These are phyloP conservation scores for Ceratina australensis DNA, from an alignment of 1,140 invertebrate species.

Conservation along the genomic window DNA sequence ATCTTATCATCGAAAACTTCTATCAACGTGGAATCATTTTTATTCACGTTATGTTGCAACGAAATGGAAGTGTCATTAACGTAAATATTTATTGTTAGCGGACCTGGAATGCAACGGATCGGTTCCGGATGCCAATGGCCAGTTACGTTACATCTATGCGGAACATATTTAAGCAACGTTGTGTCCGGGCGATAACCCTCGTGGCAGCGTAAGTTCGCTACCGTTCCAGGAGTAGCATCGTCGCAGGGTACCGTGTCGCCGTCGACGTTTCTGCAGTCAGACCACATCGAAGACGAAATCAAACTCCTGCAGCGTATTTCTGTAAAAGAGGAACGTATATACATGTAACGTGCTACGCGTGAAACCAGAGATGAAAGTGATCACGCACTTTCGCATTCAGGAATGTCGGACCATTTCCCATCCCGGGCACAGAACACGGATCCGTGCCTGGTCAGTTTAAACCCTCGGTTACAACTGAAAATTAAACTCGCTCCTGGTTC, in stretches of 20 bases:
- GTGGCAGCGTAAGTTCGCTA: constrained; percentile 62
- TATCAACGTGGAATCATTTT: constrained; percentile 34
- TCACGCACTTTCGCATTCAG: constrained; percentile 63
- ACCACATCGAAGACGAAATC: constrained; percentile 54
- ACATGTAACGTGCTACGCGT: no score
- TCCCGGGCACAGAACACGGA: constrained; percentile 64
- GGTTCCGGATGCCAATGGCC: constrained; percentile 74
- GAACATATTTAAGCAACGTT: constrained; percentile 38
- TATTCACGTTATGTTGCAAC: neutral
- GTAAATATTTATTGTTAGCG: constrained; percentile 66
- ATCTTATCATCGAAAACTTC: constrained; percentile 47
- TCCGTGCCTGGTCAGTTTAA: constrained; percentile 53
- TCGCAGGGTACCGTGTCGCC: constrained; percentile 58
- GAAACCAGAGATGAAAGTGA: no score
- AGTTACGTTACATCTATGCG: constrained; percentile 65
- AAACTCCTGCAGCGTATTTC: constrained; percentile 71
- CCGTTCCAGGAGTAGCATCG: constrained; percentile 62
- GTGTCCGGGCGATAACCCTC: constrained; percentile 67
- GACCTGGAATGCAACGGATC: constrained; percentile 75
- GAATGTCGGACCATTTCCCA: constrained; percentile 70
- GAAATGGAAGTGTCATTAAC: constrained; percentile 56
- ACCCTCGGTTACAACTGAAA: constrained; percentile 70
- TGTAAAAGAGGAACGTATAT: constrained; percentile 40
- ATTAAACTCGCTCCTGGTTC: constrained; percentile 65
- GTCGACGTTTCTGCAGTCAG: constrained; percentile 57